Evolutionary conservation across 1,140 invertebrate species (phyloP), one percentile per base, ranked within the genome.

Genomic region (Adelges cooleyi): DNA sequence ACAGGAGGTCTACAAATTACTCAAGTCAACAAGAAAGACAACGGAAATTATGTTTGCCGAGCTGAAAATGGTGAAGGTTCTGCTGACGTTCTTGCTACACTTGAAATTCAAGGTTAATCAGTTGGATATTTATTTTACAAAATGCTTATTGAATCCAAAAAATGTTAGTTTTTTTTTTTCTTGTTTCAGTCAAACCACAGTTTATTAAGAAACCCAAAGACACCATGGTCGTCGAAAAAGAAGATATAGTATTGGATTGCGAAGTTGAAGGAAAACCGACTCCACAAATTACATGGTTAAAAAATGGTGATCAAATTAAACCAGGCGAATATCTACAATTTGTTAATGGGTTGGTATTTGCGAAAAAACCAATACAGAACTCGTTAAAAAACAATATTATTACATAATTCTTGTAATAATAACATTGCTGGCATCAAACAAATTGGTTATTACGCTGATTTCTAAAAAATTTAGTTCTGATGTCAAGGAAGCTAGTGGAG

Each of bases 41-140:
- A 83, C 5, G 95, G 93, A 4, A 84, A 84, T n/a, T 98, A 97
- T 77, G 92, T 93, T 67, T 98, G 95, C 79, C 80, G 93, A 65
- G 93, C 93, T 6, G 84, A 86, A 73, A 95, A 95, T 74, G 77
- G 80, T 20, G 85, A 92, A 44, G 95, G 98, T 74, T 91, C 89
- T 29, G 77, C 86, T 22, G 95, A 98, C 77, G 84, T 86, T 33
- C 85, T 84, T 69, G 87, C 91, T 23, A 83, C 82, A 42, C 79
- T 98, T 67, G 81, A 82, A 70, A 87, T 98, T 29, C 83, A 87
- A 76, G 83, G 89, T 92, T 54, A 65, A n/a, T n/a, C n/a, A n/a
- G n/a, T n/a, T n/a, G n/a, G n/a, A n/a, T n/a, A n/a, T n/a, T n/a
- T n/a, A n/a, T n/a, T n/a, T n/a, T n/a, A n/a, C n/a, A n/a, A n/a